phyloP scores from a whole-genome alignment of 2,797 vertebrate species.

The Falco peregrinus region DNA sequence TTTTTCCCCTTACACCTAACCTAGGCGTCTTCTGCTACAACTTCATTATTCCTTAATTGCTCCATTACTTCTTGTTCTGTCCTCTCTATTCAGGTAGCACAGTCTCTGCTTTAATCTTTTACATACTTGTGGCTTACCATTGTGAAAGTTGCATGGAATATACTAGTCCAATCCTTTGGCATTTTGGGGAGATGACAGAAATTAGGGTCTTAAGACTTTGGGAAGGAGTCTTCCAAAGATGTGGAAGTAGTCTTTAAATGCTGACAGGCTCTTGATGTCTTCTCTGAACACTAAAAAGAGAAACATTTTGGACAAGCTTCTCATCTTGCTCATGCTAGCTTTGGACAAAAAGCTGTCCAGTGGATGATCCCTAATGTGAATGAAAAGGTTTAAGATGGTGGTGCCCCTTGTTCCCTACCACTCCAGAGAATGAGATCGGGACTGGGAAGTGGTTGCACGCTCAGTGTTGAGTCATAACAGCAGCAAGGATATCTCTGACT shows the following conservation, averaged over 20 bases:
- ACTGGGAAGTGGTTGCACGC: not conserved
- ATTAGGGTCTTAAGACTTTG: not conserved
- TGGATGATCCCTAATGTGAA: not conserved
- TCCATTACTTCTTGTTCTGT: constrained; percentile 23
- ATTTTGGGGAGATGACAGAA: not conserved
- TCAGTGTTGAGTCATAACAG: not conserved
- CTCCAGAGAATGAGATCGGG: not conserved
- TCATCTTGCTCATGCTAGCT: not conserved
- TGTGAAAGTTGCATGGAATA: not conserved
- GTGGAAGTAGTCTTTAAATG: not conserved
- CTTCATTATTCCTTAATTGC: constrained; percentile 34
- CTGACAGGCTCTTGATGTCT: not conserved
- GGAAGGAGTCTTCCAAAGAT: not conserved
- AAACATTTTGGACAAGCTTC: not conserved
- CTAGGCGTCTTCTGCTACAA: constrained; percentile 2
- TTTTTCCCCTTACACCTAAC: not conserved
- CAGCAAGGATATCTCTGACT: not conserved
- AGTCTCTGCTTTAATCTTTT: not conserved
- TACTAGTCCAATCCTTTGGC: not conserved
- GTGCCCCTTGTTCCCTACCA: not conserved
- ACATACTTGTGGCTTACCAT: not conserved
- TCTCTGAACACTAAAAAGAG: not conserved
- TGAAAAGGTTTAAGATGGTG: not conserved
- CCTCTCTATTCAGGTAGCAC: not conserved
- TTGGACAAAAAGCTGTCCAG: not conserved